Evolutionary conservation across 2,797 vertebrate genomes (phyloP), one percentile per base, ranked within the genome.

Genomic region (Sebastes umbrosus): DNA sequence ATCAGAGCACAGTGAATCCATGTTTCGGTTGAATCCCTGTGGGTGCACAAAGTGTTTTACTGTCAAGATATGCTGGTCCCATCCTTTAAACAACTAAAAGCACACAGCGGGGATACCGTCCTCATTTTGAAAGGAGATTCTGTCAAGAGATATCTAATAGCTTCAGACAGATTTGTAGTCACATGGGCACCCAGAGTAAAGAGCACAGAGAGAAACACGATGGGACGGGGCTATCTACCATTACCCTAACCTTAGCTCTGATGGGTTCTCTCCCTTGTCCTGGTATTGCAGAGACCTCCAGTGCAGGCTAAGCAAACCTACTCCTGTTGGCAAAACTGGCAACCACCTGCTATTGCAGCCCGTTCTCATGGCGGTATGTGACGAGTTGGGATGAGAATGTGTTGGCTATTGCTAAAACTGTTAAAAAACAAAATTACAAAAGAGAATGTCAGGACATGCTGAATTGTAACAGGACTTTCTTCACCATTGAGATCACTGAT

Each of bases 11-110:
- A 59, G 62, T 55, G 22, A 27, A 39, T 46, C 46, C 18, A 46
- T 72, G 68, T 55, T 60, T 77, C 25, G n/a, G 52, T 22, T 29
- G 65, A 72, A 55, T 62, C 24, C 58, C 64, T 65, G 8, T 32
- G 20, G 63, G 12, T 46, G n/a, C 10, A 55, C 39, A 27, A 68
- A 46, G 22, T 72, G 69, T 62, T 69, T 84, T 18, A 36, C 67
- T 77, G 73, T 80, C 70, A 78, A 73, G 39, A 84, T 65, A 64
- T 22, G n/a, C 50, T 16, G n/a, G 64, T 68, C 50, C 36, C 27
- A 54, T 73, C 55, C 43, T 78, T 82, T 71, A 59, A 84, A 73
- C 46, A 69, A 57, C 55, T 77, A 32, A 78, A 73, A 69, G 57
- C 46, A 77, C 2, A n/a, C 66, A 58, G 79, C 60, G 25, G 24